Evolutionary conservation across 2,888 invertebrate genomes (phyloP).

Genomic region (Oscheius sp.): DNA sequence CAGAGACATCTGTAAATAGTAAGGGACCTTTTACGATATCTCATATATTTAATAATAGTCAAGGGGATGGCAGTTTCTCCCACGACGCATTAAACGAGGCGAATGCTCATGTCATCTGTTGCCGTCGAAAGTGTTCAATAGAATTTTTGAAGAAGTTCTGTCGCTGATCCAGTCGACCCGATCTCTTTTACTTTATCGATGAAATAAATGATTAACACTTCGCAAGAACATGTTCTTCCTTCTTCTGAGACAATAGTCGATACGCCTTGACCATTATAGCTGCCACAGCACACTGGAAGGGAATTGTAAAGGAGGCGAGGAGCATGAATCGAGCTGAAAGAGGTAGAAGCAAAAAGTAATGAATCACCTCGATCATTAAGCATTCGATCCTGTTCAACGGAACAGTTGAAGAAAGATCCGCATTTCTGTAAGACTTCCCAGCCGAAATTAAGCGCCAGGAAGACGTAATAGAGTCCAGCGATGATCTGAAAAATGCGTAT

Average conservation of each 20-base stretch:
- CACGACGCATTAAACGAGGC: background rate
- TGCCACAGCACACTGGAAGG: conserved; percentile 5
- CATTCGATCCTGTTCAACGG: background rate
- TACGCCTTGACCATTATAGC: background rate
- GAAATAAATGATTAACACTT: too few species aligned
- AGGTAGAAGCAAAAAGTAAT: background rate
- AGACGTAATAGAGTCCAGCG: background rate
- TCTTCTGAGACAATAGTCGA: too few species aligned
- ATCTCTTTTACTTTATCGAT: too few species aligned
- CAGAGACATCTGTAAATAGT: conserved; percentile 20
- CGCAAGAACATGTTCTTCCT: too few species aligned
- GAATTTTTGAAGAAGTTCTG: conserved; percentile 16
- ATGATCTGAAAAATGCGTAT: background rate
- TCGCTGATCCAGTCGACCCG: background rate
- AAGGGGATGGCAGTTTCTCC: background rate
- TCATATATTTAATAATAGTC: background rate
- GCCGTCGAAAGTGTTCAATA: conserved; percentile 8
- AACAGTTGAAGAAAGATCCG: background rate
- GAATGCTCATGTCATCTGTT: background rate
- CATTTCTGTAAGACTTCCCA: background rate
- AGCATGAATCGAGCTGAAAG: conserved; percentile 8
- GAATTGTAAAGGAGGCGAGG: conserved; percentile 5
- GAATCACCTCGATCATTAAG: background rate
- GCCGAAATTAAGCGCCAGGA: background rate
- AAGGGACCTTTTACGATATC: background rate